Conservation (phyloP, 2,888 invertebrate genomes). For the Chrysina gloriosa region DNA sequence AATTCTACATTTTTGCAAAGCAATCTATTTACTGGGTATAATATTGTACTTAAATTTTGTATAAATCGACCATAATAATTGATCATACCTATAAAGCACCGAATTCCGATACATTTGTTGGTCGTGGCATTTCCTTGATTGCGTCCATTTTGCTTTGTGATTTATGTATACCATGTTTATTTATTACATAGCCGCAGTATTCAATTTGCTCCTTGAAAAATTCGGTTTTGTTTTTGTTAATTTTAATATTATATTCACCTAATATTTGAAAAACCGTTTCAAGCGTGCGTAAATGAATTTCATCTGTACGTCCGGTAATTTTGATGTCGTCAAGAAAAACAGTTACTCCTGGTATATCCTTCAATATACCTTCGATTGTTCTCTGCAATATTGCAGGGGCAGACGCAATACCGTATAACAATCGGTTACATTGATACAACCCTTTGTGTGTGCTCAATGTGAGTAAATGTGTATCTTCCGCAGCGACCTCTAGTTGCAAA, state of each 20-base stretch:
- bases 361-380: slow-evolving; percentile 52
- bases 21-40: slow-evolving; percentile 53
- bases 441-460: slow-evolving; percentile 58
- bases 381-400: slow-evolving; percentile 58
- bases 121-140: slow-evolving; percentile 19
- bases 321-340: slow-evolving; percentile 48
- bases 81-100: slow-evolving; percentile 52
- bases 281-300: slow-evolving; percentile 50
- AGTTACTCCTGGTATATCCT: slow-evolving; percentile 52
- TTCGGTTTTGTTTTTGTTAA: slow-evolving; percentile 53
- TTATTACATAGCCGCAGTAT: slow-evolving; percentile 55
- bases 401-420: slow-evolving; percentile 55
- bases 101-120: slow-evolving; percentile 43
- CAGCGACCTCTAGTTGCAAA: slow-evolving; percentile 55
- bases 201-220: slow-evolving; percentile 52
- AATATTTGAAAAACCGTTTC: slow-evolving; percentile 49
- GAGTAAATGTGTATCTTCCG: slow-evolving; percentile 52
- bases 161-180: slow-evolving; percentile 55
- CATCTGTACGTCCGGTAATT: slow-evolving; percentile 50
- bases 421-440: slow-evolving; percentile 53
- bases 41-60: slow-evolving; percentile 47
- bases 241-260: slow-evolving; percentile 49
- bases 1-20: slow-evolving; percentile 50
- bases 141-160: slow-evolving; percentile 42
- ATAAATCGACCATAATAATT: slow-evolving; percentile 55